Conservation (phyloP, 2,113 vertebrate genomes). For the Ellobius talpinus region DNA sequence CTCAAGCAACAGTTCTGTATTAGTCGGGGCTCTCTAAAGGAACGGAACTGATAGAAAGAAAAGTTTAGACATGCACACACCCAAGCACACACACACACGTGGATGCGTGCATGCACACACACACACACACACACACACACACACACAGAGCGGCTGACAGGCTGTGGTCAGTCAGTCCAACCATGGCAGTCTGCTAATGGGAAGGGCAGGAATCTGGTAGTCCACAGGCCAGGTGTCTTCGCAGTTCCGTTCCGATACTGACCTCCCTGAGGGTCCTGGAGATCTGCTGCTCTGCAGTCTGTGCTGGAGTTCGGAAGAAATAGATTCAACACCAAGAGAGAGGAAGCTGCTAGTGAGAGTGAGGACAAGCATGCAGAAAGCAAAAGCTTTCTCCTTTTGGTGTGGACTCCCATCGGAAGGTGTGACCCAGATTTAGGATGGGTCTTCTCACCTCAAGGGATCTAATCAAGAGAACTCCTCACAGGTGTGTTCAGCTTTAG, state of each 20-base stretch:
- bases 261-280: not conserved
- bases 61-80: not conserved
- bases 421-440: not conserved
- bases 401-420: not conserved
- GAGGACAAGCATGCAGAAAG: not conserved
- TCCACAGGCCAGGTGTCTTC: not conserved
- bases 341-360: not conserved
- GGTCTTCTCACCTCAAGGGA: not conserved
- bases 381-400: not conserved
- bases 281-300: not conserved
- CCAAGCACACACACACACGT: not conserved
- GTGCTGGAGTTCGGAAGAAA: not conserved
- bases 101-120: accelerated
- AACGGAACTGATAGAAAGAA: not conserved
- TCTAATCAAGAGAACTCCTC: not conserved
- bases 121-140: not conserved
- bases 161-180: not conserved
- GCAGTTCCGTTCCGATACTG: not conserved
- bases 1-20: not conserved
- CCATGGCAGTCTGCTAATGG: not conserved
- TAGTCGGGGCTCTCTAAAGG: not conserved
- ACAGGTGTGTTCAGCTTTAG: not conserved
- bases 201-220: not conserved
- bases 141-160: not conserved
- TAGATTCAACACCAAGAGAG: not conserved